A percentile compares a stretch with the other conserved stretches of the same genome.
Evolutionary conservation across 2,797 vertebrate genomes (phyloP).

Genomic region (Chiropotes sagulatus): DNA sequence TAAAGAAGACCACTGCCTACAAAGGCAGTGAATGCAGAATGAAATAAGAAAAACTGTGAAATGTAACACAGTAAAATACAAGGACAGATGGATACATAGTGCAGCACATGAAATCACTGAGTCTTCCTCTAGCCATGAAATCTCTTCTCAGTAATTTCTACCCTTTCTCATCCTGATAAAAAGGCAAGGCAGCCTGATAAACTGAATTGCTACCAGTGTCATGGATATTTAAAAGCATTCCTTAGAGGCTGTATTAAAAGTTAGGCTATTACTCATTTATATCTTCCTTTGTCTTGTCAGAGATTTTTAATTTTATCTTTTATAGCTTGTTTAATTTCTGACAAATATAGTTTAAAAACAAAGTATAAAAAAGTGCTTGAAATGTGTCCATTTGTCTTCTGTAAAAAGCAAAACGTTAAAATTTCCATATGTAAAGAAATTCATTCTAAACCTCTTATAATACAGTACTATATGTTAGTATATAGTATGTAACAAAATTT

Average conservation of each 20-base stretch:
- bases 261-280: neutral
- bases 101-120: neutral
- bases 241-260: neutral
- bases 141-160: neutral
- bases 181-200: neutral
- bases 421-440: neutral
- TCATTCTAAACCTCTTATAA: neutral
- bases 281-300: neutral
- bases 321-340: neutral
- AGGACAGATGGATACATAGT: neutral
- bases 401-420: neutral
- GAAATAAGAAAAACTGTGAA: neutral
- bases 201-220: neutral
- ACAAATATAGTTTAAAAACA: neutral
- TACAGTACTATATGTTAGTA: neutral
- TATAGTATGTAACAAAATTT: neutral
- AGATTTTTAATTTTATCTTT: neutral
- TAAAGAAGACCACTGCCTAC: neutral
- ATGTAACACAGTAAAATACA: constrained; percentile 1
- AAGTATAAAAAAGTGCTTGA: neutral
- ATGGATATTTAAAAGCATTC: neutral
- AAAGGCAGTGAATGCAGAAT: neutral
- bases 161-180: neutral
- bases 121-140: neutral
- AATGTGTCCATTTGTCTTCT: neutral